Percentiles rank a stretch among this genome's conserved stretches.
phyloP scores from a whole-genome alignment of 1,140 invertebrate species.

The Platyscapa corneri region DNA sequence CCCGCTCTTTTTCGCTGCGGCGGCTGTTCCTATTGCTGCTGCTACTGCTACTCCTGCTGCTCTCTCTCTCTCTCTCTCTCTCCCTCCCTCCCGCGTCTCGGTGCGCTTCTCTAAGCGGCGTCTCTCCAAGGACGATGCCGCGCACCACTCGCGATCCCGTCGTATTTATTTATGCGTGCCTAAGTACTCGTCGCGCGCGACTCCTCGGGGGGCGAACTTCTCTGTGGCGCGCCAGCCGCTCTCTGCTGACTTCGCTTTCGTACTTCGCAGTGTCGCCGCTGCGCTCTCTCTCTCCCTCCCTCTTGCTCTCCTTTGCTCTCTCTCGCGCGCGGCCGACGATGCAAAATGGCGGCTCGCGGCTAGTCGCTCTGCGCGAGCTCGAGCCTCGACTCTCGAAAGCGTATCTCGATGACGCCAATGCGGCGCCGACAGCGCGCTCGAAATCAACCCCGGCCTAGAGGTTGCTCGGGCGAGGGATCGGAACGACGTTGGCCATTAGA shows the following conservation, averaged over 20 bases:
- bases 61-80: not conserved
- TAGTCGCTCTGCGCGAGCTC: not conserved
- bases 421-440: not conserved
- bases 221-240: constrained; percentile 23
- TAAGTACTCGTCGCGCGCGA: constrained; percentile 7
- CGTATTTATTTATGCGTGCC: constrained; percentile 9
- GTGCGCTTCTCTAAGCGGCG: not conserved
- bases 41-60: not conserved
- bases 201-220: constrained; percentile 7
- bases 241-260: not conserved
- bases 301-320: not conserved
- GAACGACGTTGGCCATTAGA: not conserved
- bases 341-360: constrained; percentile 28
- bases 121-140: not conserved
- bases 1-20: not conserved
- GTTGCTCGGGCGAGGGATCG: not conserved
- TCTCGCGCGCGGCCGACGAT: not conserved
- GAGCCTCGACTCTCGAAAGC: constrained; percentile 21
- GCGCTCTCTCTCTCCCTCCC: not conserved
- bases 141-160: constrained; percentile 4
- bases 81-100: not conserved
- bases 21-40: not conserved
- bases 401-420: constrained; percentile 14
- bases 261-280: not conserved
- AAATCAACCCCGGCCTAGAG: not conserved